phyloP scores from a whole-genome alignment of 2,113 vertebrate species.

The Melanerpes aurifrons region DNA sequence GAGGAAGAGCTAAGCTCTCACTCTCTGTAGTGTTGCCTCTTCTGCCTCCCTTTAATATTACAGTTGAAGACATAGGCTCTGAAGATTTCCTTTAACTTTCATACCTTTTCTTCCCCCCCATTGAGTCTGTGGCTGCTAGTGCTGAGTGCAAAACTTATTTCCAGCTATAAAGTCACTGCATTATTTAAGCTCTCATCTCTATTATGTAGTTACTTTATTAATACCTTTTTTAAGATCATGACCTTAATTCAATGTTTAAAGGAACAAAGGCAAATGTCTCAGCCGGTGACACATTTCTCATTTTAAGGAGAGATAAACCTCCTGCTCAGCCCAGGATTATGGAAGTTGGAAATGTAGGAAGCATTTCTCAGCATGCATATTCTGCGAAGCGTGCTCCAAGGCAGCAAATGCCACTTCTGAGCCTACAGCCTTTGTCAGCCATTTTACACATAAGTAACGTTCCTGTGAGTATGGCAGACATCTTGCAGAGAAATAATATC shows the following conservation, averaged over 20 bases:
- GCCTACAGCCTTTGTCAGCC: background rate
- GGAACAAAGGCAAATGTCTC: conserved; percentile 39
- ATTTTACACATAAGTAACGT: background rate
- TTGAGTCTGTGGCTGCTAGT: background rate
- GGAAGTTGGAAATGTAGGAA: conserved; percentile 1
- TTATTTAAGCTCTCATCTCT: conserved; percentile 49
- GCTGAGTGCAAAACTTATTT: conserved; percentile 26
- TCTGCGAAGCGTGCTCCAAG: background rate
- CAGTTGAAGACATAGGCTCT: conserved; percentile 2
- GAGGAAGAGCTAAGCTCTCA: background rate
- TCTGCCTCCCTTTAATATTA: background rate
- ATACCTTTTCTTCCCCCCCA: background rate
- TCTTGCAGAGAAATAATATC: conserved; percentile 42
- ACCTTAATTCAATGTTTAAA: conserved; percentile 55
- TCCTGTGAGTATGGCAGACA: background rate
- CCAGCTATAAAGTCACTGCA: background rate
- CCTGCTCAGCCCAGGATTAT: background rate
- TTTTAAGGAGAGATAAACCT: conserved; percentile 31
- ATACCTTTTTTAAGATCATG: conserved; percentile 40
- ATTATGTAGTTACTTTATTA: conserved; percentile 48
- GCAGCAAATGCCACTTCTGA: background rate
- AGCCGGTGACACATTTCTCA: background rate
- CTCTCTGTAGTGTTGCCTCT: background rate
- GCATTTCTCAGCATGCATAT: background rate
- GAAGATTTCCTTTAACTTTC: conserved; percentile 44